Evolutionary conservation across 1,140 invertebrate species (phyloP), one percentile per base, ranked within the genome.

Genomic region (Melipona quadrifasciata): DNA sequence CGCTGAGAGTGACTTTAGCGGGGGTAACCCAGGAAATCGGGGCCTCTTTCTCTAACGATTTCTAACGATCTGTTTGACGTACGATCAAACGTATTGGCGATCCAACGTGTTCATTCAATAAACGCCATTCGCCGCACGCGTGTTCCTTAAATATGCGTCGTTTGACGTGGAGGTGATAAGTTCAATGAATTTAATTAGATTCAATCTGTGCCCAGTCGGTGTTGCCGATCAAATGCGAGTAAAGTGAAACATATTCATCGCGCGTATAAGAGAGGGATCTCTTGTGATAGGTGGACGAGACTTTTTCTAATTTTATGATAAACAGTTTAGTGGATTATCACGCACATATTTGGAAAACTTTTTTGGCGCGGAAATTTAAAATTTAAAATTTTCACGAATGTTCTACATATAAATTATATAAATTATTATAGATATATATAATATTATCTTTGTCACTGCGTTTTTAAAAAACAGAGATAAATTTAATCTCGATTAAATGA

Each of bases 101-200:
- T 39, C 12, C 34, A 19, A n/a, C n/a, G 21, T 39, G 24, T 39
- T 47, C 31, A 21, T 24, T 70, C 68, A n/a, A 72, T 72, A 24
- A 72, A 34, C 17, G 21, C 4, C 21, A 24, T 21, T 71, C 68
- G 16, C 27, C 16, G 68, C 11, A 31, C 6, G 34, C 34, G 34
- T 39, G 70, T 51, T 47, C 17, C 39, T 72, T 72, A 72, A 47
- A n/a, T 72, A 47, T 51, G 34, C 39, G 24, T n/a, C 24, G 24
- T 72, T 72, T 47, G 6, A n/a, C 19, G 14, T 21, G 6, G 11
- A 24, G 6, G 14, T 16, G 70, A 72, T 14, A 14, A 47, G 39
- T 47, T 72, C 39, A 24, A 72, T 51, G 70, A 72, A 71, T 47
- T 71, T 47, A 47, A 72, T 72, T 72, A 39, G 68, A 34, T 70